These are phyloP conservation scores for Drosophila mojavensis DNA, from an alignment of 1,140 invertebrate genomes.

Conservation along the genomic window DNA sequence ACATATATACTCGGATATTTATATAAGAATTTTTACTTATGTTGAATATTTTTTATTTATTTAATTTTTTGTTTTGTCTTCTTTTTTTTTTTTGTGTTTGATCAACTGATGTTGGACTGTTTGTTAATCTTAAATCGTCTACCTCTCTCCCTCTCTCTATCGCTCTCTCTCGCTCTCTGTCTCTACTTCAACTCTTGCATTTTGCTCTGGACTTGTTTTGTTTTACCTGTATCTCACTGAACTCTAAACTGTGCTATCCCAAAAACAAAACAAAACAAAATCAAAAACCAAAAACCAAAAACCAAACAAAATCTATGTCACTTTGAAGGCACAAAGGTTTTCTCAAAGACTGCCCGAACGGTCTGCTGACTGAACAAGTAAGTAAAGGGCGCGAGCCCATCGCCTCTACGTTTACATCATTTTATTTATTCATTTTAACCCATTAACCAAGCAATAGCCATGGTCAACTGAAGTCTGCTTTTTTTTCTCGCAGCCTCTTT, in stretches of 20 bases:
- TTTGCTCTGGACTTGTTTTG: conserved; percentile 25
- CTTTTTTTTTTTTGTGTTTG: background rate
- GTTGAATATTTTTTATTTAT: conserved; percentile 25
- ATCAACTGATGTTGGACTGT: conserved; percentile 9
- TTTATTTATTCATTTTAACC: conserved; percentile 14
- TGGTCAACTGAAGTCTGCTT: background rate
- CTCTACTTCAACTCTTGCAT: conserved; percentile 2
- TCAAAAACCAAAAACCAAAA: conserved; percentile 1
- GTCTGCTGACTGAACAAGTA: conserved; percentile 95
- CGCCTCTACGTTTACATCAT: no score
- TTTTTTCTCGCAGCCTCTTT: no score
- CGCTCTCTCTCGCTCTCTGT: background rate
- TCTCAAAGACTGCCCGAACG: conserved; percentile 96
- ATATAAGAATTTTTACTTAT: background rate
- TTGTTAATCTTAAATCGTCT: conserved; percentile 31
- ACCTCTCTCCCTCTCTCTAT: conserved; percentile 7
- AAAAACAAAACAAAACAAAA: conserved; percentile 15
- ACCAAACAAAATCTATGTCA: conserved; percentile 38
- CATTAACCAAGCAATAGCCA: conserved; percentile 22
- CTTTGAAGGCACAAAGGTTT: conserved; percentile 95
- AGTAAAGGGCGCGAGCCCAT: conserved; percentile 60
- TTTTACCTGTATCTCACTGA: conserved; percentile 39
- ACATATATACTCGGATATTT: background rate
- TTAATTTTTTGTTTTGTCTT: conserved; percentile 8
- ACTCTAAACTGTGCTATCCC: conserved; percentile 55